A percentile compares a stretch with the other conserved stretches of the same genome.
These are phyloP conservation scores for Silurus glanis DNA, from an alignment of 2,113 vertebrate species.

Conservation along the genomic window DNA sequence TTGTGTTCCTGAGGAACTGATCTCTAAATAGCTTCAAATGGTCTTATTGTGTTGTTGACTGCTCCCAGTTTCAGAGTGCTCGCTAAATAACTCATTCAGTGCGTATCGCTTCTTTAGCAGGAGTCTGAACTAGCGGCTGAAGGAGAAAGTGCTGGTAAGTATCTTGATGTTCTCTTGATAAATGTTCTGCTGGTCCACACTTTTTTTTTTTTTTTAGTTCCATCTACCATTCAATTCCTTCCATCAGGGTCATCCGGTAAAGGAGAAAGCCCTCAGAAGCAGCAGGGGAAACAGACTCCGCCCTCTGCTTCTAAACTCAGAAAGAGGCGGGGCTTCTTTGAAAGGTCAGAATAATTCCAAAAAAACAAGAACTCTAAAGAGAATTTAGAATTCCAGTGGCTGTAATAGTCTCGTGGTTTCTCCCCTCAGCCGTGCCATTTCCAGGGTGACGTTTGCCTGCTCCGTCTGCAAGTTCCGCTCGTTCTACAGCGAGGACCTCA, in stretches of 20 bases:
- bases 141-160: constrained; percentile 59
- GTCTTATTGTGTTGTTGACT: not conserved
- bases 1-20: too few species aligned
- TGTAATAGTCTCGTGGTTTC: not conserved
- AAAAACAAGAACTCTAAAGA: too few species aligned
- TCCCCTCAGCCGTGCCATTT: not conserved
- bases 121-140: constrained; percentile 55
- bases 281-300: constrained; percentile 68
- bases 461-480: constrained; percentile 93
- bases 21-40: not conserved
- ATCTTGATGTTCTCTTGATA: fast-evolving
- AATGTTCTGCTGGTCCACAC: constrained; percentile 9
- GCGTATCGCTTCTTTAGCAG: constrained; percentile 50
- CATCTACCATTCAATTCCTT: not conserved
- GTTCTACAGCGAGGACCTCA: constrained; percentile 91
- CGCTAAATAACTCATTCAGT: not conserved
- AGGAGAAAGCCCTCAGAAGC: constrained; percentile 75
- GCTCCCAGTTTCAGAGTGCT: too few species aligned
- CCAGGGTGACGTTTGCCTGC: constrained; percentile 89
- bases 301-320: constrained; percentile 63
- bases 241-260: constrained; percentile 56
- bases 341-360: constrained; percentile 74
- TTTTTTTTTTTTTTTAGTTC: not conserved
- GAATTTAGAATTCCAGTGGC: not conserved
- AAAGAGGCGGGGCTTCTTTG: constrained; percentile 87